Conservation (phyloP, 2,888 invertebrate species). For the Oscheius myriophilus region DNA sequence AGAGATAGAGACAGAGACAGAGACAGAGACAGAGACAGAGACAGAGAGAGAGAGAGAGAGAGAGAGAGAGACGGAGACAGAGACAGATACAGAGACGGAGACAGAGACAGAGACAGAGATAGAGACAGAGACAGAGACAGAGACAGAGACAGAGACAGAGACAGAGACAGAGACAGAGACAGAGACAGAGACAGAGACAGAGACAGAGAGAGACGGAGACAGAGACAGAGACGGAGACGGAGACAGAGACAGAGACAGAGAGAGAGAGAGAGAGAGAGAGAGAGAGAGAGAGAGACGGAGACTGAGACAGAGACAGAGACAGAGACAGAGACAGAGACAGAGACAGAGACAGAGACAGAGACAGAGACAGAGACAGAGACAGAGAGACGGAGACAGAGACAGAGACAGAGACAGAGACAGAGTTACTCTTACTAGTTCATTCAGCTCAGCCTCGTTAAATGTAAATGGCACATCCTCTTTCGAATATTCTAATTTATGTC, state of each 20-base stretch:
- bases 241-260: conserved; percentile 3
- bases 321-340: conserved; percentile 5
- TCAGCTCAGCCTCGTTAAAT: neutral
- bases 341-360: conserved; percentile 2
- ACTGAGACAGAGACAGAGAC: conserved; percentile 16
- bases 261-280: conserved; percentile 3
- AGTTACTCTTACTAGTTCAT: neutral
- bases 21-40: conserved; percentile 18
- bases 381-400: conserved; percentile 18
- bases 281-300: too few species aligned
- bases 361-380: too few species aligned
- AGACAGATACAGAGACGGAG: too few species aligned
- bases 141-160: conserved; percentile 2
- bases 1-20: too few species aligned
- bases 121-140: conserved; percentile 5
- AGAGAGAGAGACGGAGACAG: too few species aligned
- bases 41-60: neutral
- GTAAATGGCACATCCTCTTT: neutral
- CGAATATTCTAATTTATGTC: neutral
- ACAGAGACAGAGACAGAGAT: conserved; percentile 7
- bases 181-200: conserved; percentile 18
- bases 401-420: conserved; percentile 1
- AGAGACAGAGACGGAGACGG: too few species aligned
- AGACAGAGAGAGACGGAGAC: conserved; percentile 5
- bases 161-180: too few species aligned